phyloP scores from a whole-genome alignment of 2,797 vertebrate species.

The Myioborus miniatus region DNA sequence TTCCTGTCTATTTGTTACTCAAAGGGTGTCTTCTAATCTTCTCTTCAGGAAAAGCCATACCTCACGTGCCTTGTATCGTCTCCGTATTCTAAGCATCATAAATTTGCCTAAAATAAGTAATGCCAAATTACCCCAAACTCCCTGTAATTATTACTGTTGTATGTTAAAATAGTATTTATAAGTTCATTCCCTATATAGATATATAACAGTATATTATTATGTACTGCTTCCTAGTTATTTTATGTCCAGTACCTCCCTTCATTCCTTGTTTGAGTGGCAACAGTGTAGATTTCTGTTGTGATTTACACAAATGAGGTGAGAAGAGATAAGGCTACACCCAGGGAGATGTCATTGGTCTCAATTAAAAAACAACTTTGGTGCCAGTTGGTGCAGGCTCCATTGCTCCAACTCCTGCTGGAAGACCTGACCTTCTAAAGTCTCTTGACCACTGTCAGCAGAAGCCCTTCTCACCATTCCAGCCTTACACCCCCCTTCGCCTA shows the following conservation, averaged over 20 bases:
- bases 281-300: neutral
- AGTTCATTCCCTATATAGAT: neutral
- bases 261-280: neutral
- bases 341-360: neutral
- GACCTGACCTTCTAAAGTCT: neutral
- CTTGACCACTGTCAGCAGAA: neutral
- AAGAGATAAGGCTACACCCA: neutral
- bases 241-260: neutral
- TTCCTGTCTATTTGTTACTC: neutral
- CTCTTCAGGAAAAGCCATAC: neutral
- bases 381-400: neutral
- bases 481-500: neutral
- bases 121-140: neutral
- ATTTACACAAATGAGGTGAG: neutral
- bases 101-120: neutral
- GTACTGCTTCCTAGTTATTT: neutral
- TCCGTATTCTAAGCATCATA: neutral
- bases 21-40: neutral
- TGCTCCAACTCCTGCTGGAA: neutral
- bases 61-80: accelerated
- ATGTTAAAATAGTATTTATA: neutral
- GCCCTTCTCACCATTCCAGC: neutral
- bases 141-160: neutral
- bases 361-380: neutral
- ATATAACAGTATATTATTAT: neutral